Conservation (phyloP, 2,888 invertebrate species). For the Orthosia gracilis region DNA sequence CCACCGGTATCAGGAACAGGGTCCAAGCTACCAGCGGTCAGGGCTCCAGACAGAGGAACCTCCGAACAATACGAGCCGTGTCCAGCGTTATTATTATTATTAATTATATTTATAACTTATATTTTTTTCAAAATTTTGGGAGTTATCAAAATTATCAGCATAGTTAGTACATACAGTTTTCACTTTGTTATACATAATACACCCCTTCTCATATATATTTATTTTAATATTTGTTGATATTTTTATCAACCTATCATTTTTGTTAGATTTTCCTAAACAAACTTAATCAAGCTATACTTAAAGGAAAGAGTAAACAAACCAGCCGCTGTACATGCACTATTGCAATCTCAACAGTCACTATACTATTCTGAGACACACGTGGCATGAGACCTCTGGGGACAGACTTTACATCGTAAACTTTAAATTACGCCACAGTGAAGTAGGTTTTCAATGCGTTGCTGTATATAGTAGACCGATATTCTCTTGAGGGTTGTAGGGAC, state of each 20-base stretch:
- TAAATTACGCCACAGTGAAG: constrained; percentile 50
- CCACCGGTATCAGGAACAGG: too few relatives aligned
- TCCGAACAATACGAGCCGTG: too few relatives aligned
- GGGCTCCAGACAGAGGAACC: too few relatives aligned
- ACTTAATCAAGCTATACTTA: not conserved
- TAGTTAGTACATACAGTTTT: too few relatives aligned
- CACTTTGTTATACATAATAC: too few relatives aligned
- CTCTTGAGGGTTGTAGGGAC: constrained; percentile 28
- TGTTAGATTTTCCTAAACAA: not conserved
- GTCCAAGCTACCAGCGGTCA: too few relatives aligned
- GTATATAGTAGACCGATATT: not conserved
- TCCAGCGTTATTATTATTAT: too few relatives aligned
- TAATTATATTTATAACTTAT: too few relatives aligned
- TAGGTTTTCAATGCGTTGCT: constrained; percentile 49
- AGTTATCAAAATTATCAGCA: too few relatives aligned
- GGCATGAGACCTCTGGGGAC: constrained; percentile 38
- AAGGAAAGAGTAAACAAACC: not conserved
- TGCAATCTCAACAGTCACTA: constrained; percentile 32
- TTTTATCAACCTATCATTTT: not conserved
- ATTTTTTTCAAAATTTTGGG: too few relatives aligned
- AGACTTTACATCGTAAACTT: constrained; percentile 50
- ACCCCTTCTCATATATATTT: too few relatives aligned
- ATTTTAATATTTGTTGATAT: not conserved
- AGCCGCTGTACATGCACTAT: not conserved
- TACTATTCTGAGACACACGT: constrained; percentile 42